Percentiles rank a stretch among this genome's conserved stretches.
Conservation (phyloP, 2,797 vertebrate genomes). For the Prunella strophiata region DNA sequence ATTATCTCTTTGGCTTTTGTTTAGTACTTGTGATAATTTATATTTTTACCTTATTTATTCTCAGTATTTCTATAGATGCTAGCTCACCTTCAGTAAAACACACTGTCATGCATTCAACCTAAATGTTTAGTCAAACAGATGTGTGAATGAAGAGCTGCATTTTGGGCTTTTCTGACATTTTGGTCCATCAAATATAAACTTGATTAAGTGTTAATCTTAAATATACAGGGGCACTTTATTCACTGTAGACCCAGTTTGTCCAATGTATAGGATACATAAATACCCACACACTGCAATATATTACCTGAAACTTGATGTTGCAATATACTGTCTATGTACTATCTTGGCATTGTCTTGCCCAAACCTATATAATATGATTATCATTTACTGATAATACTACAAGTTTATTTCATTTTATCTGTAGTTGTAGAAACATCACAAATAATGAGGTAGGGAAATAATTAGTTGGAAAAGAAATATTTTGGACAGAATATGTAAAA, state of each 20-base stretch:
- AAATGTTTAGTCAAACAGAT: not conserved
- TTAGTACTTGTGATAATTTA: not conserved
- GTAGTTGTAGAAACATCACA: not conserved
- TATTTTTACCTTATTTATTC: not conserved
- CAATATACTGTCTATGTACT: not conserved
- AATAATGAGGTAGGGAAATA: constrained; percentile 13
- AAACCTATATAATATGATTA: not conserved
- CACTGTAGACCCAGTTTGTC: not conserved
- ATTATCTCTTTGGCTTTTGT: not conserved
- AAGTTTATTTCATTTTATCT: not conserved
- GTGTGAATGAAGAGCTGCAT: not conserved
- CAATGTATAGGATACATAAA: not conserved
- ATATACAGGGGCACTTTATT: not conserved
- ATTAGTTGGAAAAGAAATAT: constrained; percentile 41
- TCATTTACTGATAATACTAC: not conserved
- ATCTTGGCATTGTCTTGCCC: not conserved
- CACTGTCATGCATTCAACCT: not conserved
- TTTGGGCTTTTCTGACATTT: not conserved
- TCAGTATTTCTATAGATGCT: not conserved
- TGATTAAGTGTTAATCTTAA: not conserved
- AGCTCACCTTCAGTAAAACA: not conserved
- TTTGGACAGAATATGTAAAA: constrained; percentile 37
- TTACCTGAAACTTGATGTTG: not conserved
- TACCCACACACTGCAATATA: not conserved
- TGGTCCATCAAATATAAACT: not conserved